phyloP scores from a whole-genome alignment of 2,888 invertebrate genomes.

The Trisateles emortualis region DNA sequence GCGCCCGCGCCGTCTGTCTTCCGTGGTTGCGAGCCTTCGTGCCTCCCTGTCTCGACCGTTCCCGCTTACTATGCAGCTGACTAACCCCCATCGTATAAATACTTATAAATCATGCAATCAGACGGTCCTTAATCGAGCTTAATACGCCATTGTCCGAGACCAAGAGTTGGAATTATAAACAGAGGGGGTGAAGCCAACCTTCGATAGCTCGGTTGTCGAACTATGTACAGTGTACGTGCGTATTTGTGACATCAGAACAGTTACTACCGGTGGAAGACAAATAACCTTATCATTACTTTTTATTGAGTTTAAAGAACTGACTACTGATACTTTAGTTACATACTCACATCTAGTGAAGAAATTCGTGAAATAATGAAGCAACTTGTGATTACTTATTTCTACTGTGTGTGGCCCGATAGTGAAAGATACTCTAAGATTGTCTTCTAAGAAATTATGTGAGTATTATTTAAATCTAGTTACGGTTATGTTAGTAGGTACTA shows the following conservation, averaged over 20 bases:
- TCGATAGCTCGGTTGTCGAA: constrained; percentile 12
- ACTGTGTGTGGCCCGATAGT: neutral
- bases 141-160: constrained; percentile 25
- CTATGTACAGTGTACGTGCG: constrained; percentile 21
- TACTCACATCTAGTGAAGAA: neutral
- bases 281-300: neutral
- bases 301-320: neutral
- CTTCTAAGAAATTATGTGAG: neutral
- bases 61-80: constrained; percentile 32
- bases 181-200: constrained; percentile 20
- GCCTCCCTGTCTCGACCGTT: constrained; percentile 30
- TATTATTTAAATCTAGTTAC: neutral
- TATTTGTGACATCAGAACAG: constrained; percentile 18
- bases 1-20: constrained; percentile 46
- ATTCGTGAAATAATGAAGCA: neutral
- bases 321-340: neutral
- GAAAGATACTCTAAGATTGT: neutral
- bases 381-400: neutral
- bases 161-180: constrained; percentile 19
- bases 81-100: constrained; percentile 48
- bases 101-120: constrained; percentile 57
- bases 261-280: constrained; percentile 2
- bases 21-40: constrained; percentile 35
- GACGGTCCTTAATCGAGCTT: constrained; percentile 44
- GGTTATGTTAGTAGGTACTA: neutral